phyloP scores from a whole-genome alignment of 2,797 vertebrate genomes.

The Nannoperca australis region DNA sequence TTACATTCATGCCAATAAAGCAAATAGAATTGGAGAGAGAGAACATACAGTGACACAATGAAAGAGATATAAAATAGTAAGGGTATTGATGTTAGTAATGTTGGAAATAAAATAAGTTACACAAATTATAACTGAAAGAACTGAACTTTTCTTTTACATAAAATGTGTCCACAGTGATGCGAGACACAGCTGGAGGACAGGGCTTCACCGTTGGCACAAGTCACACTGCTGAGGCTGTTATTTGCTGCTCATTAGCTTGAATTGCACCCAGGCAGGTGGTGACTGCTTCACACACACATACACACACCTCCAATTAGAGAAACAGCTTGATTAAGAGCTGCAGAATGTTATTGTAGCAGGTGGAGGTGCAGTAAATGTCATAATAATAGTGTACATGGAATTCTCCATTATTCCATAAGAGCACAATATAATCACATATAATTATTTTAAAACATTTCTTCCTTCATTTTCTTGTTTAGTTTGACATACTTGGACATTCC shows the following conservation, averaged over 20 bases:
- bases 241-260: neutral
- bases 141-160: neutral
- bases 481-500: too few species aligned
- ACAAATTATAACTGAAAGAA: neutral
- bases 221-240: neutral
- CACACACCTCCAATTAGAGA: neutral
- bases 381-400: too few species aligned
- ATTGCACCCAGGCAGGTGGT: neutral
- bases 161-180: neutral
- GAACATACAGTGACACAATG: too few species aligned
- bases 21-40: too few species aligned
- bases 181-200: neutral
- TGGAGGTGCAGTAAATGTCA: neutral
- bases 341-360: neutral
- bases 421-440: neutral
- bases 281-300: neutral
- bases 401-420: too few species aligned
- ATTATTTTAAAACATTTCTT: too few species aligned
- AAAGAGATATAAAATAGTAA: too few species aligned
- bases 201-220: neutral
- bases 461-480: too few species aligned
- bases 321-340: neutral
- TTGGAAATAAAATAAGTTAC: too few species aligned
- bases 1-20: too few species aligned
- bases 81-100: too few species aligned